Conservation (phyloP, 2,797 vertebrate species). For the Pempheris klunzingeri region DNA sequence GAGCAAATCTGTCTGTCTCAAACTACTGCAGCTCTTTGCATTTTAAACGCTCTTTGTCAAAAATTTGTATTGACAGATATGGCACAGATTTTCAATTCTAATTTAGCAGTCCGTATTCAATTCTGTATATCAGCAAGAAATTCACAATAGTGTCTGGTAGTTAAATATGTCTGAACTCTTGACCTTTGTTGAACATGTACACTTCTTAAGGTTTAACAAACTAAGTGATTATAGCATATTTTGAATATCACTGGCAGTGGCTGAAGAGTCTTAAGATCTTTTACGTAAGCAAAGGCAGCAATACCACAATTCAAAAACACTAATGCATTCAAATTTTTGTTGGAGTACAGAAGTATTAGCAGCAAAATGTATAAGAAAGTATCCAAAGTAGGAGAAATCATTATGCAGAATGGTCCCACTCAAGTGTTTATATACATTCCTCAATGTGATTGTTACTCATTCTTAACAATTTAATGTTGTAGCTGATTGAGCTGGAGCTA, state of each 20-base stretch:
- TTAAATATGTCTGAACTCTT: background rate
- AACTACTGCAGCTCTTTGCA: constrained; percentile 6
- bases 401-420: background rate
- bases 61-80: constrained; percentile 5
- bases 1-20: constrained; percentile 25
- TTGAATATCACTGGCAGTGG: background rate
- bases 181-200: background rate
- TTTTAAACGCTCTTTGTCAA: constrained; percentile 31
- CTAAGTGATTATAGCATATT: background rate
- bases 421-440: background rate
- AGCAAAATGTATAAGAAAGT: background rate
- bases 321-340: background rate
- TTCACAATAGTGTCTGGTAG: background rate
- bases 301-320: background rate
- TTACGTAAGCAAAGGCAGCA: background rate
- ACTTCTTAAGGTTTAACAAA: background rate
- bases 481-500: background rate
- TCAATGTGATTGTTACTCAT: background rate
- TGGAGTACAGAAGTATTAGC: too few relatives aligned
- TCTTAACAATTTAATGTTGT: background rate
- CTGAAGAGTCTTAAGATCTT: background rate
- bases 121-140: background rate
- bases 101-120: background rate
- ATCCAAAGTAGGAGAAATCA: background rate
- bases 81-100: background rate